Evolutionary conservation across 2,888 invertebrate genomes (phyloP).

Genomic region (Enchytraeus crypticus): DNA sequence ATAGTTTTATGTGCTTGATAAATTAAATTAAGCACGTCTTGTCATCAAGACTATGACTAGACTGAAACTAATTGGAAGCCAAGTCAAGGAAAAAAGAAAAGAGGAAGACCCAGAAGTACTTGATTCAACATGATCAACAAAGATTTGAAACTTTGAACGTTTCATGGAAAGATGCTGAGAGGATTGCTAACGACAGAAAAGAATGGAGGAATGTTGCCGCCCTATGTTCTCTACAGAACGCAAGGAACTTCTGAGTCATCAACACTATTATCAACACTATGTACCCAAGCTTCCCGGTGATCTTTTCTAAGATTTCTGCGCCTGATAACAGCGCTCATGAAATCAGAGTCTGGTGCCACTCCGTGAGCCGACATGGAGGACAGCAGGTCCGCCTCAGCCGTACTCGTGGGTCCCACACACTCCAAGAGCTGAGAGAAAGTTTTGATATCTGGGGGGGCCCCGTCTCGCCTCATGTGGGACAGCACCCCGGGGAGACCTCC

Average conservation of each 20-base stretch:
- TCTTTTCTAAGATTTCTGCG: constrained; percentile 60
- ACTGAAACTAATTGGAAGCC: no score
- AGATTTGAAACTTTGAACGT: no score
- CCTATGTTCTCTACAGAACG: background rate
- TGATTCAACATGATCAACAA: no score
- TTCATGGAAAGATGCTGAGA: no score
- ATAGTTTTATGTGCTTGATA: no score
- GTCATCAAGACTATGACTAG: no score
- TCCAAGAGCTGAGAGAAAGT: constrained; percentile 70
- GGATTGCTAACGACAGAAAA: no score
- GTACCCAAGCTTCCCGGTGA: constrained; percentile 57
- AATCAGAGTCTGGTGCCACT: constrained; percentile 65
- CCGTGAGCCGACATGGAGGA: constrained; percentile 53
- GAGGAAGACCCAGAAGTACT: no score
- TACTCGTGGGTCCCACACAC: constrained; percentile 59
- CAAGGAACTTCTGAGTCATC: background rate
- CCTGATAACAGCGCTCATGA: constrained; percentile 78
- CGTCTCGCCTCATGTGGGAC: constrained; percentile 61
- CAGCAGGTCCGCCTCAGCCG: constrained; percentile 63
- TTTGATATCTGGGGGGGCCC: constrained; percentile 66
- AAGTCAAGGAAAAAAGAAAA: no score
- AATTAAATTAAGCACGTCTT: no score
- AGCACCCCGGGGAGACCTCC: constrained; percentile 73
- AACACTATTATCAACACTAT: constrained; percentile 30
- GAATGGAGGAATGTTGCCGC: no score